Evolutionary conservation across 2,888 invertebrate species (phyloP), one percentile per base, ranked within the genome.

Genomic region (Brenthis ino): DNA sequence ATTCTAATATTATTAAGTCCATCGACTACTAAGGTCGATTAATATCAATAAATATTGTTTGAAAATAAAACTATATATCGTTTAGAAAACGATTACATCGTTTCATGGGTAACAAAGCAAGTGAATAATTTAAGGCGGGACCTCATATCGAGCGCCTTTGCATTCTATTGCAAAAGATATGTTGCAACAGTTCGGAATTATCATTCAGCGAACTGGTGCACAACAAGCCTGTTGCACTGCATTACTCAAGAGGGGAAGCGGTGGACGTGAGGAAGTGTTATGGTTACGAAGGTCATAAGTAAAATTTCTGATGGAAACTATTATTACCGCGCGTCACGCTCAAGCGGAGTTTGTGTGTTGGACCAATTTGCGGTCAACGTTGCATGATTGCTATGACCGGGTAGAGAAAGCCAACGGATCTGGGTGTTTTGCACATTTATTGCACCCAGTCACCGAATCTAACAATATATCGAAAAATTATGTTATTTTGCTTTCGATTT

Each of bases 181-280:
- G 85, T 90, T 86, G 92, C 91, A 93, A 93, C 77, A 82, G 83
- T 86, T 90, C 79, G 88, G 90, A 90, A 93, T 92, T 91, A 93
- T 92, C 90, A 91, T 90, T 87, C 85, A 82, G 80, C 83, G 86
- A 91, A 92, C 87, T 91, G 82, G 92, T 93, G 92, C 92, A 92
- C 87, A 91, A 88, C 90, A 79, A 60, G 80, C 77, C 76, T 79
- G 81, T 85, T 88, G 87, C 88, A 82, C 79, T 66, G 78, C 64
- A 80, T 86, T 88, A 84, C 84, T 73, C 77, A 85, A 89, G 73
- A 78, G 84, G 86, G 89, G 87, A 89, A 87, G 84, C 82, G 75
- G 83, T 82, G 77, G 87, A 85, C 84, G 86, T 80, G 78, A 85
- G 88, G 88, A 86, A 87, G 87, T 85, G 81, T 78, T 85, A 88